These are phyloP conservation scores for Cottus gobio DNA, from an alignment of 2,113 vertebrate genomes.

Conservation along the genomic window DNA sequence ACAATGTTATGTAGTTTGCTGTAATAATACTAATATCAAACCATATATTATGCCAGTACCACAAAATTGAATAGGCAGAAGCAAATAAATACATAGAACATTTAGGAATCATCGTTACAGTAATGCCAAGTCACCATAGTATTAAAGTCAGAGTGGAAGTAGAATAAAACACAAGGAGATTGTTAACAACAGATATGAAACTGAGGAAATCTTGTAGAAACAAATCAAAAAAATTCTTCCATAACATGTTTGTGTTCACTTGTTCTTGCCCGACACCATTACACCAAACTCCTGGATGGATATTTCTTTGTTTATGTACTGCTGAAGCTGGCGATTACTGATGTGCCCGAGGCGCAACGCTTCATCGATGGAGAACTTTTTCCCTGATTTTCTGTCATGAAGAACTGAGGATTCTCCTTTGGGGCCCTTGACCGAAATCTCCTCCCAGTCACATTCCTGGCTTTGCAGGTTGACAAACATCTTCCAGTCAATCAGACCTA, in stretches of 20 bases:
- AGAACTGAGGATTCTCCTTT: constrained; percentile 92
- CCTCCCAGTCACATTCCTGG: constrained; percentile 99
- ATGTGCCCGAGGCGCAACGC: constrained; percentile 89
- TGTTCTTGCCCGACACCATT: constrained; percentile 88
- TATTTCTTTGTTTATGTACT: constrained; percentile 95
- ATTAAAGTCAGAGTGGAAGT: constrained; percentile 30
- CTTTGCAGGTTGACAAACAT: constrained; percentile 95
- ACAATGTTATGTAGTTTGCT: constrained; percentile 10
- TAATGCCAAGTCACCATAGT: constrained; percentile 39
- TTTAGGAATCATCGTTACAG: constrained; percentile 28
- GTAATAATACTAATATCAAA: constrained; percentile 19
- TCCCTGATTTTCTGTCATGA: constrained; percentile 94
- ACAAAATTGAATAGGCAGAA: constrained; percentile 30
- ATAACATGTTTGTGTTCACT: constrained; percentile 33
- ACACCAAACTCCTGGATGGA: constrained; percentile 95
- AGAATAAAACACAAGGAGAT: constrained; percentile 19
- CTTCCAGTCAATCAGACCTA: constrained; percentile 95
- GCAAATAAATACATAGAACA: constrained; percentile 65
- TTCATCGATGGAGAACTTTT: constrained; percentile 95
- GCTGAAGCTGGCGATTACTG: constrained; percentile 87
- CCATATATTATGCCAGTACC: constrained; percentile 24
- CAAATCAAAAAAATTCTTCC: background rate
- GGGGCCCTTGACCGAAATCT: constrained; percentile 93
- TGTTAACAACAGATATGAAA: constrained; percentile 6
- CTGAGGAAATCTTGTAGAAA: constrained; percentile 5